Evolutionary conservation across 2,888 invertebrate genomes (phyloP), one percentile per base, ranked within the genome.

Genomic region (Drosophila ustulata): DNA sequence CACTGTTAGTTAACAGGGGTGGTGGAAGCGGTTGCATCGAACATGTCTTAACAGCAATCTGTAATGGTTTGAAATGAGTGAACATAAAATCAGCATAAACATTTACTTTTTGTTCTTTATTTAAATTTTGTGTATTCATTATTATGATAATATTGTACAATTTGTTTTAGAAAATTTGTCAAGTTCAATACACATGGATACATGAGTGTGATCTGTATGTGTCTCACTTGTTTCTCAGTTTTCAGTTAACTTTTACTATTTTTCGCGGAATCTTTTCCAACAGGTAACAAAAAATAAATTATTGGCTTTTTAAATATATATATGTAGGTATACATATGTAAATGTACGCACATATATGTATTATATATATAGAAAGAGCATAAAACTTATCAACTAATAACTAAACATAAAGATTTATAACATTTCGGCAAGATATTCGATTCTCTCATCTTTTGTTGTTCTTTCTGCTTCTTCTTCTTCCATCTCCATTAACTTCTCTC

Each of bases 231-330:
- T 58, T 70, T 78, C 64, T 84, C 56, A 26, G 55, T 63, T 73
- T 76, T 75, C 61, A 75, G 78, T 75, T 67, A 79, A 68, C 71
- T 86, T 80, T 88, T 86, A 80, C 89, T 86, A 82, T 88, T 89
- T 83, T 83, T 83, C 71, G 85, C 88, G 87, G 85, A 89, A 89
- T 84, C 71, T 71, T 87, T 86, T 85, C 85, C 85, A 85, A 85
- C 85, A 85, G 75, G 85, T 85, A 85, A 85, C 85, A 85, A 85
- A 89, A 85, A 85, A 89, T 89, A 85, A 85, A 89, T 85, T 89
- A 89, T 85, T 87, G 87, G 82, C 82, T 82, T 82, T 62, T 62
- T 57, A 68, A 61, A 66, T 68, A 62, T 55, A 50, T 52, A 41
- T 52, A 26, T 18, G 18, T 39, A 46, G 50, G 30, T 39, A 52